These are phyloP conservation scores for Linhomoeus sp. DNA, from an alignment of 2,888 invertebrate genomes.

Conservation along the genomic window DNA sequence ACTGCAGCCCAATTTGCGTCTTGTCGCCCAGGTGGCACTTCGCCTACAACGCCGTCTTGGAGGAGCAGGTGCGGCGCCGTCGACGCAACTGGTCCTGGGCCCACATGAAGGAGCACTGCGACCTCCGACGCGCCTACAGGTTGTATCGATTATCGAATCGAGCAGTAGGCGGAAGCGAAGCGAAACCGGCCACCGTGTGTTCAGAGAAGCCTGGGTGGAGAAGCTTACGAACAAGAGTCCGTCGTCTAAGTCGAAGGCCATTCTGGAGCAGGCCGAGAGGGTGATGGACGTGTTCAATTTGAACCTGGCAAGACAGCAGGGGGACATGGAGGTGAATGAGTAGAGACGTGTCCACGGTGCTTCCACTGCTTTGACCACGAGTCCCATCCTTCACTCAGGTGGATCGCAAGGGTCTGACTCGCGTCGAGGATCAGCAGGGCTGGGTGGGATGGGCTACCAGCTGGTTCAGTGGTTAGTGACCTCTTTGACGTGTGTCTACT, in stretches of 20 bases:
- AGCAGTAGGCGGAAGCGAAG: too few species aligned
- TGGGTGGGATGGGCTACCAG: constrained; percentile 41
- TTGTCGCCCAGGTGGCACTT: constrained; percentile 92
- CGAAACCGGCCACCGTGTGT: too few species aligned
- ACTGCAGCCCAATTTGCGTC: too few species aligned
- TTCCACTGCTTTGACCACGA: too few species aligned
- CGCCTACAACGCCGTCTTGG: constrained; percentile 62
- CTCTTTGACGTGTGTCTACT: too few species aligned
- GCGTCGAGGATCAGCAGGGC: constrained; percentile 28
- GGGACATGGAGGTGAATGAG: constrained; percentile 79
- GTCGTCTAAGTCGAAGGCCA: constrained; percentile 14
- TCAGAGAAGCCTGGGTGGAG: constrained; percentile 33
- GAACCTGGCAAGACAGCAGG: constrained; percentile 64
- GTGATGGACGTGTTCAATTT: constrained; percentile 70
- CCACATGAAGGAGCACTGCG: constrained; percentile 57
- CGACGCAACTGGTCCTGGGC: constrained; percentile 72
- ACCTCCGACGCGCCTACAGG: constrained; percentile 41
- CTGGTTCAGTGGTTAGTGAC: constrained; percentile 28
- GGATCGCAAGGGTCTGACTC: constrained; percentile 20
- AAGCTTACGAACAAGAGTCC: constrained; percentile 32
- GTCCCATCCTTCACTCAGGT: too few species aligned
- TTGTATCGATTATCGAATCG: too few species aligned
- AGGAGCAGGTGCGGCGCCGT: constrained; percentile 53
- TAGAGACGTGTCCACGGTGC: too few species aligned
- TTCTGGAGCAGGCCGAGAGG: constrained; percentile 47